Evolutionary conservation across 2,888 invertebrate species (phyloP).

Genomic region (Caenorhabditis sp.): DNA sequence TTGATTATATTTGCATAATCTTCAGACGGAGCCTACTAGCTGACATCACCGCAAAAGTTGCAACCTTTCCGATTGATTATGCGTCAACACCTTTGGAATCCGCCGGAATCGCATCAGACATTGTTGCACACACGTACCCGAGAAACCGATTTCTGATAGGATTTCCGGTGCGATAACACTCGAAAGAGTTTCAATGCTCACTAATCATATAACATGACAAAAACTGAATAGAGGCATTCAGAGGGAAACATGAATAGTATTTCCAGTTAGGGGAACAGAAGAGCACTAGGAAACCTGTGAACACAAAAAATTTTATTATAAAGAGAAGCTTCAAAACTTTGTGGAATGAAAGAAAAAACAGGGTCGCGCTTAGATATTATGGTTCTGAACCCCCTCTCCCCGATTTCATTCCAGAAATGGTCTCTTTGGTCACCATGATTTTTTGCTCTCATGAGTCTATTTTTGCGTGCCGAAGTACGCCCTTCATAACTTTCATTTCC

Average conservation of each 20-base stretch:
- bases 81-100: slow-evolving; percentile 1
- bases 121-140: slow-evolving; percentile 25
- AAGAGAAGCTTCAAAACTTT: too few species aligned
- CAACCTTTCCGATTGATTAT: slow-evolving; percentile 3
- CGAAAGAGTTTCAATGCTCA: neutral
- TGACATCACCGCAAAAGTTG: slow-evolving; percentile 23
- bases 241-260: neutral
- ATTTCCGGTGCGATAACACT: slow-evolving; percentile 24
- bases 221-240: neutral
- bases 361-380: too few species aligned
- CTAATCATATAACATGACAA: neutral
- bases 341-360: too few species aligned
- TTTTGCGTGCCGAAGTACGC: slow-evolving; percentile 16
- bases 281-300: too few species aligned
- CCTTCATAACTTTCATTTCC: neutral
- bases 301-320: too few species aligned
- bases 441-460: slow-evolving; percentile 25
- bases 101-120: slow-evolving; percentile 13
- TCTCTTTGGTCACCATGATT: slow-evolving; percentile 5
- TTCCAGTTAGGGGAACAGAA: too few species aligned
- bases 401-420: too few species aligned
- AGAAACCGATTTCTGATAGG: neutral
- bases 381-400: too few species aligned
- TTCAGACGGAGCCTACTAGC: slow-evolving; percentile 3
- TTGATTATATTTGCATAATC: slow-evolving; percentile 5